Base-by-base conservation (phyloP, 2,797 vertebrate species). In the Tamandua tetradactyla region DNA sequence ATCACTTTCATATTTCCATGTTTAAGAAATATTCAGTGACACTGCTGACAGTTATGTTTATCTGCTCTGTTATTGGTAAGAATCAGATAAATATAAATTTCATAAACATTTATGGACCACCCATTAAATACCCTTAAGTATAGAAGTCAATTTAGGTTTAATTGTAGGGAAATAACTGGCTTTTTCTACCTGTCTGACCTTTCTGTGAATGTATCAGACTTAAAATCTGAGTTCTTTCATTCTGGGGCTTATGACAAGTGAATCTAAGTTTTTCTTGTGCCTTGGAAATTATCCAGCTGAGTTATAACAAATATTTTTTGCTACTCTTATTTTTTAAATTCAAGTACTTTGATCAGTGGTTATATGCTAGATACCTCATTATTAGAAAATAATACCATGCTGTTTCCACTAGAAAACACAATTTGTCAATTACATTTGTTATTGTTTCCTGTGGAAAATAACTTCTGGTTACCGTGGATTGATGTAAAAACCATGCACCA, bases 351-450 rank as follows among this genome's bases (percentile, higher is more conserved):
- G 49, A 96, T 96, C 68, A 94, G 79, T 95, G n/a, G 80, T 57
- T 64, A 76, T 93, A 91, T 93, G 76, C 10, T 91, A 71, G 79
- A 61, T 94, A 52, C 71, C 80, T 95, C 66, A 94, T 94, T 96
- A 97, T 89, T 96, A 95, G 93, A 97, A 96, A 96, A 95, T 96
- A 95, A 95, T 92, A 32, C 37, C 81, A 18, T 92, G 79, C 44
- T 96, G 61, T 96, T 96, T 96, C 86, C 52, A 55, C 15, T 59
- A 84, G 87, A 25, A 90, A 96, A 96, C 42, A 87, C 59, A 80
- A 94, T 96, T 96, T 96, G 30, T 96, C 96, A 96, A 91, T 96
- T 95, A 87, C 14, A 90, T 66, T 76, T 87, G 55, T 94, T 95
- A 92, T 93, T 89, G n/a, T 93, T 96, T 95, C 20, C 80, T 91